Conservation (phyloP, 2,113 vertebrate genomes). For the Psammodynastes pulverulentus region DNA sequence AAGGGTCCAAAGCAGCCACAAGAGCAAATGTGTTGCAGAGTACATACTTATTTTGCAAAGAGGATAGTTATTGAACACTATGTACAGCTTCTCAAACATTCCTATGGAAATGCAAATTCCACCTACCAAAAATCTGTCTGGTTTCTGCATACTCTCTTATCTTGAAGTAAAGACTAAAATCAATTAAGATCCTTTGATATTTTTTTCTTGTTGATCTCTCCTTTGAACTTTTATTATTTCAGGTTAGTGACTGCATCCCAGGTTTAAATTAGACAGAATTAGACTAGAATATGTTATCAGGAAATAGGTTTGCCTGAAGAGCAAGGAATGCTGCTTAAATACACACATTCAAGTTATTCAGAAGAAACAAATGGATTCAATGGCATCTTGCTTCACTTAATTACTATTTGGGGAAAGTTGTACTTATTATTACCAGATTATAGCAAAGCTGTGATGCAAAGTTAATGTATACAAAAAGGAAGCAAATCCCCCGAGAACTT, state of each 20-base stretch:
- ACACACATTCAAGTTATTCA: neutral
- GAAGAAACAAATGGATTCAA: neutral
- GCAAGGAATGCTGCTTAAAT: neutral
- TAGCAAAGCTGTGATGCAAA: neutral
- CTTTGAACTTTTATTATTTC: constrained; percentile 7
- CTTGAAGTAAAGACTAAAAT: neutral
- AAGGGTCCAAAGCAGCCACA: neutral
- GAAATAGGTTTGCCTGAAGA: neutral
- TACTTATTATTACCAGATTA: neutral
- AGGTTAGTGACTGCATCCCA: neutral
- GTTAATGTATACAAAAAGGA: neutral
- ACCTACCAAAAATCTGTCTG: neutral
- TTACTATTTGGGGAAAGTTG: neutral
- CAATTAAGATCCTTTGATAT: neutral
- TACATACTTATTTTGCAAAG: neutral
- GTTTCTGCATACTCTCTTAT: neutral
- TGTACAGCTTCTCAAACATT: neutral
- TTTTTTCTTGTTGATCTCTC: neutral
- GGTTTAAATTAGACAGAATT: neutral
- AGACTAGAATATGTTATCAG: neutral
- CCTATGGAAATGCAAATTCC: neutral
- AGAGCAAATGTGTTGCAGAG: neutral
- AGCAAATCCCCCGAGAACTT: neutral
- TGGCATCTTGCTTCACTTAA: neutral
- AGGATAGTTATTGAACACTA: neutral